phyloP scores from a whole-genome alignment of 1,140 invertebrate species.

The Proales similis region DNA sequence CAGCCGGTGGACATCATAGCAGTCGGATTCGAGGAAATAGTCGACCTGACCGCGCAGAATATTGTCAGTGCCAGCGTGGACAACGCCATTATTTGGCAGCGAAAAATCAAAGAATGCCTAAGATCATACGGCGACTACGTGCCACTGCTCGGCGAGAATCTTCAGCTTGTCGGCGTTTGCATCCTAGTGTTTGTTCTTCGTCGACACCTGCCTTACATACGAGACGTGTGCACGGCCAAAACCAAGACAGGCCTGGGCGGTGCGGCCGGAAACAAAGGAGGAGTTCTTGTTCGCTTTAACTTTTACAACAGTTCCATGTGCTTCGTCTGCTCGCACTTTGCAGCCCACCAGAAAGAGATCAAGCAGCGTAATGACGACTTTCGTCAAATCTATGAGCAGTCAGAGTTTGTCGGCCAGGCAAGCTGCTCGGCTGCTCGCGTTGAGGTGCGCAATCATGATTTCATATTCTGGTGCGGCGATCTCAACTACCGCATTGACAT shows the following conservation, averaged over 20 bases:
- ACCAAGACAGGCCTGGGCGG: conserved; percentile 97
- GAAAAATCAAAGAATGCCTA: conserved; percentile 73
- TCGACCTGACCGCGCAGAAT: conserved; percentile 95
- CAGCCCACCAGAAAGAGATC: conserved; percentile 64
- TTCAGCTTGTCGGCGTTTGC: conserved; percentile 96
- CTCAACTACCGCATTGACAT: conserved; percentile 98
- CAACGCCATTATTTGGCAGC: conserved; percentile 58
- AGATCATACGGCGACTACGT: conserved; percentile 33
- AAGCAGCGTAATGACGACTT: conserved; percentile 34
- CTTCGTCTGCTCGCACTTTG: conserved; percentile 97
- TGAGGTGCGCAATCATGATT: conserved; percentile 85
- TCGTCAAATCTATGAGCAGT: conserved; percentile 68
- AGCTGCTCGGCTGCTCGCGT: conserved; percentile 54
- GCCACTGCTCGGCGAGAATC: conserved; percentile 81
- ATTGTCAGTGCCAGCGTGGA: conserved; percentile 61
- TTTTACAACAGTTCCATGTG: conserved; percentile 85
- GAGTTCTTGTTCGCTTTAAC: conserved; percentile 83
- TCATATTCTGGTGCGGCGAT: conserved; percentile 98
- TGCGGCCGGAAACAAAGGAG: conserved; percentile 84
- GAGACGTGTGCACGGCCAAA: conserved; percentile 80
- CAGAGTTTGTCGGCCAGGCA: background rate
- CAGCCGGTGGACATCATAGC: conserved; percentile 75
- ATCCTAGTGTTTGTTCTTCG: conserved; percentile 86
- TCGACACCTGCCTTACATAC: conserved; percentile 49
- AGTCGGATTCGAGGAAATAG: conserved; percentile 98